phyloP scores from a whole-genome alignment of 2,113 vertebrate species.

The Toxotes chatareus region DNA sequence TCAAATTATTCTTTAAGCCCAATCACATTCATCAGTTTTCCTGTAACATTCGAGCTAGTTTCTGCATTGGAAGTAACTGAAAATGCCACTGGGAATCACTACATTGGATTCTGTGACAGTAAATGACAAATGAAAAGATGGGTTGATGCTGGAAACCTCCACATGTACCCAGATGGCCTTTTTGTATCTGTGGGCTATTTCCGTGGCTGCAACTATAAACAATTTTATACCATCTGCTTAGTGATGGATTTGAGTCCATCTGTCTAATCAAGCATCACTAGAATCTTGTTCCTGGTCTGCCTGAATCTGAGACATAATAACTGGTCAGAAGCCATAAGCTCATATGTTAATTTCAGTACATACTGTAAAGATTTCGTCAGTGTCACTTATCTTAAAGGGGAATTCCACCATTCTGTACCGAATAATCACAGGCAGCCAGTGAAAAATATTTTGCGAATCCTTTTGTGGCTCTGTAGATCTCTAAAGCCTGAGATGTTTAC shows the following conservation, averaged over 20 bases:
- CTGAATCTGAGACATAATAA: constrained; percentile 24
- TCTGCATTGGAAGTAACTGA: constrained; percentile 2
- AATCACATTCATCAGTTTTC: constrained; percentile 11
- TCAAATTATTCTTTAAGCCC: background rate
- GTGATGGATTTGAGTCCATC: constrained; percentile 70
- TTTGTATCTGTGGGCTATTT: constrained; percentile 67
- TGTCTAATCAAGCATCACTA: constrained; percentile 56
- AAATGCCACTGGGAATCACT: background rate
- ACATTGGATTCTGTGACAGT: constrained; percentile 27
- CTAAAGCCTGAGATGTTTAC: background rate
- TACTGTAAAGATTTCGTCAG: background rate
- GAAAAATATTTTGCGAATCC: too few relatives aligned
- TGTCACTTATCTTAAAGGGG: background rate
- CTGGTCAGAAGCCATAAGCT: constrained; percentile 9
- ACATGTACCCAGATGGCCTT: constrained; percentile 70
- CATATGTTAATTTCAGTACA: constrained; percentile 15
- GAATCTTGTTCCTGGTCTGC: constrained; percentile 38
- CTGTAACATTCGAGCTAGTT: background rate
- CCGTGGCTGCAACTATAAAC: constrained; percentile 63
- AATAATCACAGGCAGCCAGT: background rate
- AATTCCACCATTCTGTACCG: background rate
- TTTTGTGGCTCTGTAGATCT: background rate
- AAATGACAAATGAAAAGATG: constrained; percentile 55
- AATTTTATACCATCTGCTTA: constrained; percentile 69
- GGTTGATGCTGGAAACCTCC: constrained; percentile 55